A percentile compares a stretch with the other conserved stretches of the same genome.
These are phyloP conservation scores for Hirtodrosophila histrioides DNA, from an alignment of 2,888 invertebrate genomes.

Conservation along the genomic window DNA sequence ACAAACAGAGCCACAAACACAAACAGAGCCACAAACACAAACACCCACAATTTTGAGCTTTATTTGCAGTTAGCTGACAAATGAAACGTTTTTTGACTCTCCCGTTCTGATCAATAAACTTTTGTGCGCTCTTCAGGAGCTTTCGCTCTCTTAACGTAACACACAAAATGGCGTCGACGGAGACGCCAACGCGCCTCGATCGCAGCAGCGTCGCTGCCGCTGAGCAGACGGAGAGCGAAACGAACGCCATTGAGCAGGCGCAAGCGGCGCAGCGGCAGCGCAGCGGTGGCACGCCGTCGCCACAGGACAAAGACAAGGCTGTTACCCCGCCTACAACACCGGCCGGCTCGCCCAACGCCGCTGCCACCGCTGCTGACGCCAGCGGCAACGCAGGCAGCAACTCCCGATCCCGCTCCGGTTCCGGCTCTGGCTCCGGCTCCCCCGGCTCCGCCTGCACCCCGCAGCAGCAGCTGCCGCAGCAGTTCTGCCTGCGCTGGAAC, in stretches of 20 bases:
- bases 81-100: conserved; percentile 13
- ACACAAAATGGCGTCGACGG: conserved; percentile 64
- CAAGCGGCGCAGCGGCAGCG: conserved; percentile 68
- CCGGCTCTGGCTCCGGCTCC: conserved; percentile 14
- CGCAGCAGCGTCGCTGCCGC: conserved; percentile 21
- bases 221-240: conserved; percentile 48
- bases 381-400: conserved; percentile 23
- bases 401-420: conserved; percentile 1
- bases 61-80: conserved; percentile 4
- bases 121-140: conserved; percentile 15
- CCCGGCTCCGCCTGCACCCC: conserved; percentile 13
- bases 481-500: conserved; percentile 96
- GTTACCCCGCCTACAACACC: conserved; percentile 17
- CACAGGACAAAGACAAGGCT: conserved; percentile 44
- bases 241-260: conserved; percentile 54
- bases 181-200: conserved; percentile 46
- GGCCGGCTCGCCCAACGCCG: conserved; percentile 15
- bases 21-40: conserved; percentile 20
- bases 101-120: conserved; percentile 34
- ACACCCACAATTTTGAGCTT: conserved; percentile 21
- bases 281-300: conserved; percentile 52
- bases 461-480: conserved; percentile 85
- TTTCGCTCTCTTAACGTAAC: conserved; percentile 12
- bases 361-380: conserved; percentile 30
- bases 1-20: conserved; percentile 18